Base-by-base conservation (phyloP, 1,140 invertebrate genomes). In the Tribolium madens region DNA sequence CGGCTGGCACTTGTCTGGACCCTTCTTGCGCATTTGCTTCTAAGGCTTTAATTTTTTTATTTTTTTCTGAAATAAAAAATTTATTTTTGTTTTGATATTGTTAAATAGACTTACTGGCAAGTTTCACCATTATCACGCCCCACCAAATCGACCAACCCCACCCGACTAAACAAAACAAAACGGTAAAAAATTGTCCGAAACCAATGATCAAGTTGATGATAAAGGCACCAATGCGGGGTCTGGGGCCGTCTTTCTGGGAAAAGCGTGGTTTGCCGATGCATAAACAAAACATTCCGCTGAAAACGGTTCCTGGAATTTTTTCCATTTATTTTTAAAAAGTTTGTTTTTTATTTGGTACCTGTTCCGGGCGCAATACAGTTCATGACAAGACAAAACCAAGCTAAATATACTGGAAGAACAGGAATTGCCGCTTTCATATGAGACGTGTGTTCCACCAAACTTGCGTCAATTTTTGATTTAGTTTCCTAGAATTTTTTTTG, bases 111-210 rank as follows among this genome's bases (percentile, higher is more conserved):
- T 90, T 84, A 93, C 92, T 90, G 80, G 93, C 92, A 85, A 93
- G 87, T 83, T 89, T 92, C 9, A 96, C 86, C 90, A 98, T 95
- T 79, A 96, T 95, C 73, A 96, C 91, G 13, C 96, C 97, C 97
- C 97, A 98, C 90, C 95, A 97, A 69, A 98, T 93, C 26, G 96
- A 97, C 97, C 97, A 98, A 77, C 97, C 96, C 97, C 97, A 98
- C 2, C 97, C 97, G 21, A 98, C 96, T 4, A 98, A 90, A 77
- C 96, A 93, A 86, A 98, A 98, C 15, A 97, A 89, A n/a, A 98
- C 93, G 2, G 96, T 97, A 87, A 97, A 97, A 60, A 96, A 87
- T 86, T 98, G 97, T 31, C 93, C 91, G 14, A 93, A 87, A 0
- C 95, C 96, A 36, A 98, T 94, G 77, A 96, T 87, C 10, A 95